These are phyloP conservation scores for Oasisia sp. DNA, from an alignment of 2,888 invertebrate species.

Conservation along the genomic window DNA sequence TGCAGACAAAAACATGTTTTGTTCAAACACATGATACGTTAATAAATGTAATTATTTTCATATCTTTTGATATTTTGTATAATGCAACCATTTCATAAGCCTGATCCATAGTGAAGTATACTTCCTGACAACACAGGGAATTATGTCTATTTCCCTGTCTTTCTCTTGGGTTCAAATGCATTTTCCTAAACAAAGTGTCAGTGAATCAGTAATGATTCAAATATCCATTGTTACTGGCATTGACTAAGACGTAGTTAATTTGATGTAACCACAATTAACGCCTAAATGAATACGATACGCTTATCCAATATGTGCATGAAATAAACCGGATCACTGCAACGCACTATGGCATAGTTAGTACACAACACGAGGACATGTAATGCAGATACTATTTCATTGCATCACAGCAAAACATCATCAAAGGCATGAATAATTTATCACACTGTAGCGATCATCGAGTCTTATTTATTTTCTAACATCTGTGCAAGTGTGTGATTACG, in stretches of 20 bases:
- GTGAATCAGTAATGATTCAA: neutral
- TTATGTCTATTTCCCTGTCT: neutral
- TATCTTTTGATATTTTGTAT: too few species aligned
- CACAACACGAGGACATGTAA: neutral
- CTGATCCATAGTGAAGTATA: neutral
- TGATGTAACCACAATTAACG: neutral
- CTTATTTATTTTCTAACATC: constrained; percentile 12
- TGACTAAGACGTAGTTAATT: neutral
- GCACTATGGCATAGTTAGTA: neutral
- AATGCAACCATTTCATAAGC: neutral
- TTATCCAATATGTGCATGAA: neutral
- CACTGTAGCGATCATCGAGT: neutral
- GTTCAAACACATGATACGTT: neutral
- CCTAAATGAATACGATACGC: neutral
- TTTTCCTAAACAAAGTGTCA: neutral
- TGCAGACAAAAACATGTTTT: neutral
- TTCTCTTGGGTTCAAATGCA: neutral
- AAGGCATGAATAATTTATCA: neutral
- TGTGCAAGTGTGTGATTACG: neutral
- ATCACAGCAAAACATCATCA: constrained; percentile 17
- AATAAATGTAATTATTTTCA: neutral
- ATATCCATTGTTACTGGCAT: neutral
- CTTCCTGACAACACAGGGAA: neutral
- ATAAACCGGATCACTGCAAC: neutral
- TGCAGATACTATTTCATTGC: neutral